Conservation (phyloP, 2,888 invertebrate species). For the Zootermopsis nevadensis region DNA sequence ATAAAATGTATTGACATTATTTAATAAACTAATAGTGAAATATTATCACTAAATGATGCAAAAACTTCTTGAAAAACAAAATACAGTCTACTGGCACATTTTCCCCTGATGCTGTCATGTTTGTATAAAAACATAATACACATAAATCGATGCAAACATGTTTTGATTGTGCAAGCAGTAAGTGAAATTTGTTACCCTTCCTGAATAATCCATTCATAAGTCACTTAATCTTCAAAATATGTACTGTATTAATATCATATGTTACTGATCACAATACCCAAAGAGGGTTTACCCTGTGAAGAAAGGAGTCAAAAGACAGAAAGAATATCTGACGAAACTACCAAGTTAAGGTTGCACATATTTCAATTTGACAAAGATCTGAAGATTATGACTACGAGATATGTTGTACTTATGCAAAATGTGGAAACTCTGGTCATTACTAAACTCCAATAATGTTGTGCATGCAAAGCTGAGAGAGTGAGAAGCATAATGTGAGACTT, state of each 20-base stretch:
- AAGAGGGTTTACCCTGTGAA: slow-evolving; percentile 27
- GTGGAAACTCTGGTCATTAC: neutral
- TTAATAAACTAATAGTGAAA: too few relatives aligned
- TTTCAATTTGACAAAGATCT: neutral
- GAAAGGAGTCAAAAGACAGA: slow-evolving; percentile 8
- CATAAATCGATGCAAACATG: neutral
- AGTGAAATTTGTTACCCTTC: neutral
- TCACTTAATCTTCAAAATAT: too few relatives aligned
- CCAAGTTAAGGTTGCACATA: neutral
- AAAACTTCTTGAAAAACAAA: too few relatives aligned
- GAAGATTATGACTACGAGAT: neutral
- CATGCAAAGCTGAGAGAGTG: slow-evolving; percentile 35
- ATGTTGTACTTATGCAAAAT: slow-evolving; percentile 28
- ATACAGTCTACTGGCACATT: neutral
- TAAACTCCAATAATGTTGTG: slow-evolving; percentile 26
- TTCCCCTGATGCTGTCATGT: neutral
- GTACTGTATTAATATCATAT: neutral
- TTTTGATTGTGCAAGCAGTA: slow-evolving; percentile 14
- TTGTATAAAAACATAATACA: neutral
- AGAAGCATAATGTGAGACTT: slow-evolving; percentile 1
- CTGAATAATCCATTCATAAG: neutral
- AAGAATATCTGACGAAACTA: neutral
- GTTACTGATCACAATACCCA: slow-evolving; percentile 18
- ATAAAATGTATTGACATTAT: too few relatives aligned
- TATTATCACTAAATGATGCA: too few relatives aligned